Percentiles rank a stretch among this genome's conserved stretches.
Conservation (phyloP, 2,797 vertebrate species). For the Setipinna tenuifilis region DNA sequence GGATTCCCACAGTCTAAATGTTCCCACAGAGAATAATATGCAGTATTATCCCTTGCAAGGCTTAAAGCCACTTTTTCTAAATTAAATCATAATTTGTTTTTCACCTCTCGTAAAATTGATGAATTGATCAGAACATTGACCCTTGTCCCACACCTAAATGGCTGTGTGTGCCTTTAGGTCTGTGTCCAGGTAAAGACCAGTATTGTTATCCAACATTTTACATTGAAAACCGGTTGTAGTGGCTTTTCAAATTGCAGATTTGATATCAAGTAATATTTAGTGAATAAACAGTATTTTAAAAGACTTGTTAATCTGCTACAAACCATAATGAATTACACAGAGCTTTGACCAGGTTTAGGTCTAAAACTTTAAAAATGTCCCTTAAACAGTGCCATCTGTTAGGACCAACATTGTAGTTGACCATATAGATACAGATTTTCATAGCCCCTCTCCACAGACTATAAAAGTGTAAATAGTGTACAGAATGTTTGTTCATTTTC, state of each 20-base stretch:
- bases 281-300: constrained; percentile 10
- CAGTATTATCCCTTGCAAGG: background rate
- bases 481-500: constrained; percentile 28
- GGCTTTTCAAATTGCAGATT: background rate
- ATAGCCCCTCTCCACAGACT: constrained; percentile 30
- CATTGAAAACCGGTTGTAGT: background rate
- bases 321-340: background rate
- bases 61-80: background rate
- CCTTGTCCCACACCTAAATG: background rate
- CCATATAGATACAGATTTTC: constrained; percentile 1
- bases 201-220: background rate
- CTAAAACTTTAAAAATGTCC: background rate
- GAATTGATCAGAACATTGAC: background rate
- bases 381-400: background rate
- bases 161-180: background rate
- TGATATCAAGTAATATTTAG: background rate
- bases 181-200: background rate
- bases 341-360: background rate
- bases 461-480: constrained; percentile 47
- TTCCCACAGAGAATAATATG: background rate
- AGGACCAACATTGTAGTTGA: background rate
- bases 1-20: background rate
- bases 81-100: background rate
- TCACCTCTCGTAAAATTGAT: background rate
- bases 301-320: background rate